phyloP scores from a whole-genome alignment of 2,888 invertebrate species.

The Mactromeris polynyma region DNA sequence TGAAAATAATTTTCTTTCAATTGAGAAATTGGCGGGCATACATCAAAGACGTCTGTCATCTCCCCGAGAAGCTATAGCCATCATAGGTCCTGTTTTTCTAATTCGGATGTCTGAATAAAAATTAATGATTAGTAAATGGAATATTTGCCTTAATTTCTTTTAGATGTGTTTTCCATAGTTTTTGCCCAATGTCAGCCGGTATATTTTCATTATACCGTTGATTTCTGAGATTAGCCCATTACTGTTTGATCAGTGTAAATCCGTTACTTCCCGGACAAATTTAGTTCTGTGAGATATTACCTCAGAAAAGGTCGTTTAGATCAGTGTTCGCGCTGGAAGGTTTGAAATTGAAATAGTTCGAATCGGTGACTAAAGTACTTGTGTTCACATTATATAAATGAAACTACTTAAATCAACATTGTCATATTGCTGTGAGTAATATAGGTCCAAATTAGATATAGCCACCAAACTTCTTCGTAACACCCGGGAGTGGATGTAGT shows the following conservation, averaged over 20 bases:
- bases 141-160: conserved; percentile 47
- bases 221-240: neutral
- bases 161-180: conserved; percentile 43
- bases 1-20: conserved; percentile 64
- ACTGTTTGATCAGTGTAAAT: neutral
- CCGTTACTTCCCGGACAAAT: neutral
- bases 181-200: conserved; percentile 9
- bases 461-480: neutral
- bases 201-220: neutral
- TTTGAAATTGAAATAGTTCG: neutral
- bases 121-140: conserved; percentile 48
- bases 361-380: neutral
- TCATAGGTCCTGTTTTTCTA: conserved; percentile 55
- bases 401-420: no score
- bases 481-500: neutral
- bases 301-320: neutral
- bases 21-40: conserved; percentile 64
- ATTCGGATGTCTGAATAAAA: conserved; percentile 43
- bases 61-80: conserved; percentile 45
- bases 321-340: neutral
- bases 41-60: conserved; percentile 65
- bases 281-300: neutral
- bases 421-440: neutral
- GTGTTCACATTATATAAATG: neutral
- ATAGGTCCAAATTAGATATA: neutral